Percentiles rank a stretch among this genome's conserved stretches.
phyloP scores from a whole-genome alignment of 2,888 invertebrate genomes.

The Melieria picta region DNA sequence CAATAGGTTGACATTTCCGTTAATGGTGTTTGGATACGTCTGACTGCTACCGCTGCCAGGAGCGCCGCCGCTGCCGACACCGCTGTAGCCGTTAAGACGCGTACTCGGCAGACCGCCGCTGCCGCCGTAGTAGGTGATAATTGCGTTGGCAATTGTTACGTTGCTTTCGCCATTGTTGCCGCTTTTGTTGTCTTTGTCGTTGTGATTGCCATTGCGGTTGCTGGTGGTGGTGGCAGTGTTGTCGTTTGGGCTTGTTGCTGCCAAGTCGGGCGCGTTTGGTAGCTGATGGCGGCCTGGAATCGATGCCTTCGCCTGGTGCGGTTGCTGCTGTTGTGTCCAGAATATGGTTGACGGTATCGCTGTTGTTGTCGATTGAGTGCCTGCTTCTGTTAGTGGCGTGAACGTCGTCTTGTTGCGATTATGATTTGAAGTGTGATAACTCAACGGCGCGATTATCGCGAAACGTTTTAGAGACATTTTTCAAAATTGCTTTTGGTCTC shows the following conservation, averaged over 20 bases:
- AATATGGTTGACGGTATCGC: conserved; percentile 38
- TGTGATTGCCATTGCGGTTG: conserved; percentile 15
- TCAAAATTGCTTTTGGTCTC: not conserved
- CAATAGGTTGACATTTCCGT: conserved; percentile 77
- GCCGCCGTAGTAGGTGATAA: conserved; percentile 59
- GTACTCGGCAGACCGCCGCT: conserved; percentile 58
- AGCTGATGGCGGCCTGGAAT: not conserved
- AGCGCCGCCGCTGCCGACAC: conserved; percentile 44
- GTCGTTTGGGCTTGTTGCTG: conserved; percentile 31
- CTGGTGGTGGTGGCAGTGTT: conserved; percentile 11
- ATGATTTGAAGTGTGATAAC: conserved; percentile 55
- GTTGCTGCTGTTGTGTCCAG: conserved; percentile 36
- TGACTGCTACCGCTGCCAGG: conserved; percentile 48
- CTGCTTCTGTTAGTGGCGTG: not conserved
- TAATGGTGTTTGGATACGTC: conserved; percentile 58
- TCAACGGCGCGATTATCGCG: conserved; percentile 67
- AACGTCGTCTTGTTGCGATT: conserved; percentile 28
- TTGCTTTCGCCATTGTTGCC: conserved; percentile 60
- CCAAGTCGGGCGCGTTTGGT: conserved; percentile 10
- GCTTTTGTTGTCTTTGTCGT: conserved; percentile 18
- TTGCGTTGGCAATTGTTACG: conserved; percentile 60
- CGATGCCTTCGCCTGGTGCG: conserved; percentile 16
- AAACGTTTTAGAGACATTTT: conserved; percentile 75
- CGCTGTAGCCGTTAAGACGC: conserved; percentile 50
- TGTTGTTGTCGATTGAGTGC: conserved; percentile 6